Conservation (phyloP, 2,888 invertebrate species). For the Brenthis ino region DNA sequence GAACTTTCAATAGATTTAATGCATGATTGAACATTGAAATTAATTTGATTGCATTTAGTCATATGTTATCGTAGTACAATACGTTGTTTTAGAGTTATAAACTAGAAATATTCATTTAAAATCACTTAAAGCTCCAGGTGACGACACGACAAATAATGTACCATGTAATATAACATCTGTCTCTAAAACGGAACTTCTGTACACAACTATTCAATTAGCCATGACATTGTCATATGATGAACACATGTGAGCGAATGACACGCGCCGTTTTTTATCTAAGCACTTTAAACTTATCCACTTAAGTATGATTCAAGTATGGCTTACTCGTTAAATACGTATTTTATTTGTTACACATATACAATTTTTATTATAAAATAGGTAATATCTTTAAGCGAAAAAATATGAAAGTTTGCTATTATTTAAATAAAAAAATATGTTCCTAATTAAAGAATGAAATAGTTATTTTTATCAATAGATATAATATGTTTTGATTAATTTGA, state of each 20-base stretch:
- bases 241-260: constrained; percentile 50
- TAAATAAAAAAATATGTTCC: too few relatives aligned
- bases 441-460: too few relatives aligned
- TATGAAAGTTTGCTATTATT: too few relatives aligned
- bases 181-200: constrained; percentile 15
- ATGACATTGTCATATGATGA: constrained; percentile 47
- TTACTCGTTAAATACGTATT: not conserved
- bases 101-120: not conserved
- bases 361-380: not conserved
- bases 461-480: too few relatives aligned
- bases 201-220: constrained; percentile 66
- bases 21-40: not conserved
- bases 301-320: not conserved
- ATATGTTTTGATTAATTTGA: too few relatives aligned
- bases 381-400: too few relatives aligned
- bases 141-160: constrained; percentile 22
- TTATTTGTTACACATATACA: not conserved
- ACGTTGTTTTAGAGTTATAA: too few relatives aligned
- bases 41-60: too few relatives aligned
- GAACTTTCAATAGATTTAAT: not conserved
- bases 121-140: constrained; percentile 20
- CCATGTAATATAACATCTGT: constrained; percentile 38
- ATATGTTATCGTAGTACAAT: too few relatives aligned
- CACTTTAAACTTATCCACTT: constrained; percentile 24
- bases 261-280: constrained; percentile 43